A percentile compares a stretch with the other conserved stretches of the same genome.
Evolutionary conservation across 2,888 invertebrate genomes (phyloP).

Genomic region (Drosophila pseudotakahashii): DNA sequence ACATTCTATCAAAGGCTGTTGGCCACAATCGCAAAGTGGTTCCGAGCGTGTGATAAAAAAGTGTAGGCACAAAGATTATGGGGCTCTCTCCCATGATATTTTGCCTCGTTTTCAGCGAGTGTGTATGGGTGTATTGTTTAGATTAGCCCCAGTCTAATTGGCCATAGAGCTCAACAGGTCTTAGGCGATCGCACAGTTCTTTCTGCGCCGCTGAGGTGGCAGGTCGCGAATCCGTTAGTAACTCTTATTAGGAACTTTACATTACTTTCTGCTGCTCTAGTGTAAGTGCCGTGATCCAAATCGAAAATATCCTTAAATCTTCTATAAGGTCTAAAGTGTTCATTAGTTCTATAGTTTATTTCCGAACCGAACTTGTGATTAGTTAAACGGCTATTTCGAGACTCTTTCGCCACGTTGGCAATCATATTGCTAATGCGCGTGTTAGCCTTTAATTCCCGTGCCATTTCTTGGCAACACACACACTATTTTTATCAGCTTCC

Average conservation of each 20-base stretch:
- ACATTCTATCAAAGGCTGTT: constrained; percentile 57
- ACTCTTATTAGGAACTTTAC: not conserved
- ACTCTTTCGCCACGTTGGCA: constrained; percentile 44
- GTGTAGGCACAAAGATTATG: constrained; percentile 39
- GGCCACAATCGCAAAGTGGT: constrained; percentile 70
- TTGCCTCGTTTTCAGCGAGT: constrained; percentile 2
- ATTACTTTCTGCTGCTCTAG: not conserved
- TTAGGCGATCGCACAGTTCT: constrained; percentile 63
- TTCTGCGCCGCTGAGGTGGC: constrained; percentile 60
- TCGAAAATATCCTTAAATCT: constrained; percentile 3
- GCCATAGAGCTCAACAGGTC: constrained; percentile 54
- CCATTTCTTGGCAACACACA: not conserved
- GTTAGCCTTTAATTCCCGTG: constrained; percentile 10
- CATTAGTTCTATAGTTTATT: not conserved
- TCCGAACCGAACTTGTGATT: not conserved
- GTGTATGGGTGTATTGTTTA: constrained; percentile 47
- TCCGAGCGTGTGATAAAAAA: constrained; percentile 65
- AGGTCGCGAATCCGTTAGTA: constrained; percentile 57
- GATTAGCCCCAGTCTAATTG: constrained; percentile 71
- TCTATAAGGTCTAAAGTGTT: not conserved
- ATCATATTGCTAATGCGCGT: constrained; percentile 10
- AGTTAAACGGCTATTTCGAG: not conserved
- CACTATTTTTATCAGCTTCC: constrained; percentile 11
- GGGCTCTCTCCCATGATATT: constrained; percentile 17
- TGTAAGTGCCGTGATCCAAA: constrained; percentile 33